These are phyloP conservation scores for Hylaea fasciaria DNA, from an alignment of 2,888 invertebrate genomes.

Conservation along the genomic window DNA sequence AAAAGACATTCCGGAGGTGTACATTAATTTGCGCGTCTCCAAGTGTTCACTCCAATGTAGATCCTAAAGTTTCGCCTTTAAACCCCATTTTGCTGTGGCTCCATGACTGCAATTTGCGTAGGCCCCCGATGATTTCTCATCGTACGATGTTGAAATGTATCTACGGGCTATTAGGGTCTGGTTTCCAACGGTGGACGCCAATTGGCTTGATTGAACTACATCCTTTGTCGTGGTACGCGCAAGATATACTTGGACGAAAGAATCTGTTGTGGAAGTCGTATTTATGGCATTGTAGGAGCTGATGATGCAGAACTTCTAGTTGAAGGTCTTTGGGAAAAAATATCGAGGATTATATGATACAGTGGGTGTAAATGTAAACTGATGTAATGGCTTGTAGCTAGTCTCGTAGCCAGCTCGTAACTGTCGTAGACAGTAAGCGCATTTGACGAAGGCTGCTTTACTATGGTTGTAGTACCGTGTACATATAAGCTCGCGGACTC, in stretches of 20 bases:
- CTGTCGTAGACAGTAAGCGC: too few relatives aligned
- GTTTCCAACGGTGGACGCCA: conserved; percentile 6
- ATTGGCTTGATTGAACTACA: conserved; percentile 57
- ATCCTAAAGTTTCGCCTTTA: neutral
- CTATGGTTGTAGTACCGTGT: too few relatives aligned
- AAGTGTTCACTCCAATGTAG: neutral
- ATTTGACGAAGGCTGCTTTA: too few relatives aligned
- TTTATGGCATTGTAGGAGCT: too few relatives aligned
- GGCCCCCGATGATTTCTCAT: conserved; percentile 1
- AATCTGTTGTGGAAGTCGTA: neutral
- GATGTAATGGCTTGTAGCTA: too few relatives aligned
- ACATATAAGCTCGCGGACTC: too few relatives aligned
- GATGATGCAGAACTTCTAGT: too few relatives aligned
- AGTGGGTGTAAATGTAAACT: too few relatives aligned
- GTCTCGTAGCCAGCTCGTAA: too few relatives aligned
- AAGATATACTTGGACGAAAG: conserved; percentile 1
- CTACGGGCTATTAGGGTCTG: neutral
- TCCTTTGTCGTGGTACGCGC: conserved; percentile 58
- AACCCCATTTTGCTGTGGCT: neutral
- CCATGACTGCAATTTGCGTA: conserved; percentile 48
- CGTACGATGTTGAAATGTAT: conserved; percentile 8
- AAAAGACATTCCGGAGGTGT: neutral
- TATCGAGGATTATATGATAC: too few relatives aligned
- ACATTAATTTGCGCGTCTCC: conserved; percentile 17
- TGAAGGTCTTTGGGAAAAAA: too few relatives aligned